Conservation (phyloP, 1,140 invertebrate species). For the honey bee (Apis mellifera) region DNA sequence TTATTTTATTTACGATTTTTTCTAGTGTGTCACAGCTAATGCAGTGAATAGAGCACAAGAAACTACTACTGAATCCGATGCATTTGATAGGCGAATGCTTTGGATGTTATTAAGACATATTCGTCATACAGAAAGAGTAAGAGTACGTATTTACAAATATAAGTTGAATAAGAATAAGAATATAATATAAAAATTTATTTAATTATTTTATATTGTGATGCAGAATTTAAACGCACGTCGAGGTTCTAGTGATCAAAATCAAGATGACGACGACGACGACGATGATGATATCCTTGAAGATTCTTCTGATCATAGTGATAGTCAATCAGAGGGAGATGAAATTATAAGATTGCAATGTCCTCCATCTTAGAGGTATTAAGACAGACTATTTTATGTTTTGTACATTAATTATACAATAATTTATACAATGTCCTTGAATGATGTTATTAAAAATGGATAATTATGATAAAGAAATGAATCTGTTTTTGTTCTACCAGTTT, state of each 20-base stretch:
- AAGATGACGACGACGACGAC: slow-evolving; percentile 33
- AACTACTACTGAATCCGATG: slow-evolving; percentile 77
- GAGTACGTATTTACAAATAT: slow-evolving; percentile 50
- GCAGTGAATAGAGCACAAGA: slow-evolving; percentile 78
- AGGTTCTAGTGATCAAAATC: slow-evolving; percentile 27
- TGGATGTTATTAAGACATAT: slow-evolving; percentile 83
- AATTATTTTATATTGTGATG: neutral
- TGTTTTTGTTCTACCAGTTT: slow-evolving; percentile 10
- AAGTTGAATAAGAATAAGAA: neutral
- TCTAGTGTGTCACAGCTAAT: slow-evolving; percentile 79
- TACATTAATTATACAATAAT: neutral
- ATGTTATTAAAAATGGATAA: slow-evolving; percentile 1
- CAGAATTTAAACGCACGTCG: slow-evolving; percentile 30
- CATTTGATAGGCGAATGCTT: slow-evolving; percentile 82
- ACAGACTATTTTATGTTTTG: neutral
- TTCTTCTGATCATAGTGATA: slow-evolving; percentile 57
- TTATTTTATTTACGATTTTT: slow-evolving; percentile 37
- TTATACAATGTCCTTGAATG: slow-evolving; percentile 1
- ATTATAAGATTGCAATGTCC: slow-evolving; percentile 46
- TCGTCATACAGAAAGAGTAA: slow-evolving; percentile 71
- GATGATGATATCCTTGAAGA: slow-evolving; percentile 40
- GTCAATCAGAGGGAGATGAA: slow-evolving; percentile 42
- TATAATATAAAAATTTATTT: slow-evolving; percentile 1
- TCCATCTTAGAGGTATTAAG: slow-evolving; percentile 47
- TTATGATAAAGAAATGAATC: slow-evolving; percentile 8